Conservation (phyloP, 2,113 vertebrate genomes). For the Glaucomys volans region DNA sequence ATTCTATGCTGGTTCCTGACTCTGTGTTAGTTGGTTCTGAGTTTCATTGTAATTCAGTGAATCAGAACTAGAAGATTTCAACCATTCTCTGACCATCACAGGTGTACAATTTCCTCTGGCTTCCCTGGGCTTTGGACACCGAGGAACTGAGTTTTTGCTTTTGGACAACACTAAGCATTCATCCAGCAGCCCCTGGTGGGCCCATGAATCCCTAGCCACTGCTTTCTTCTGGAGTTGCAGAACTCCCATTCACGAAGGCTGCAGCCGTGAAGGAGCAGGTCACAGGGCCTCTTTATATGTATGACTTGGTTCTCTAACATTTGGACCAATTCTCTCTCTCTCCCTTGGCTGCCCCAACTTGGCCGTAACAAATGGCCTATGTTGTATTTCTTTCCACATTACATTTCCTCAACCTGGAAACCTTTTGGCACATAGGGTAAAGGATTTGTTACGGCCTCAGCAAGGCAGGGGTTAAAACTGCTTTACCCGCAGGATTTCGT, state of each 20-base stretch:
- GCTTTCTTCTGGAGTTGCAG: neutral
- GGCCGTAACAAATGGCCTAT: too few species aligned
- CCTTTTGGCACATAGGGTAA: neutral
- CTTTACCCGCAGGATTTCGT: constrained; percentile 51
- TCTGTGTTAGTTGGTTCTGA: neutral
- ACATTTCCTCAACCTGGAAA: neutral
- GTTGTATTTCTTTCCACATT: neutral
- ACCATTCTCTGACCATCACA: neutral
- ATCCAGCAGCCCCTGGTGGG: neutral
- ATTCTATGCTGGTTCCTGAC: neutral
- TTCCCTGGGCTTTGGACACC: neutral
- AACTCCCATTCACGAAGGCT: neutral
- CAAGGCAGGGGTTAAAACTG: constrained; percentile 64
- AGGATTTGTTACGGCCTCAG: neutral
- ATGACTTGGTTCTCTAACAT: neutral
- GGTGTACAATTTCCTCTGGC: neutral
- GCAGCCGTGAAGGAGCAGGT: neutral
- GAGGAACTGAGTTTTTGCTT: neutral
- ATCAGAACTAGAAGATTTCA: neutral
- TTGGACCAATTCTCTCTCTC: neutral
- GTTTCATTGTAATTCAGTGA: neutral
- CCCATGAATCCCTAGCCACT: neutral
- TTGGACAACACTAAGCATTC: neutral
- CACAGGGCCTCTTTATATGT: neutral
- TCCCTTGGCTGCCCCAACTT: neutral